A percentile compares a stretch with the other conserved stretches of the same genome.
Conservation (phyloP, 2,113 vertebrate genomes). For the Diglossa brunneiventris region DNA sequence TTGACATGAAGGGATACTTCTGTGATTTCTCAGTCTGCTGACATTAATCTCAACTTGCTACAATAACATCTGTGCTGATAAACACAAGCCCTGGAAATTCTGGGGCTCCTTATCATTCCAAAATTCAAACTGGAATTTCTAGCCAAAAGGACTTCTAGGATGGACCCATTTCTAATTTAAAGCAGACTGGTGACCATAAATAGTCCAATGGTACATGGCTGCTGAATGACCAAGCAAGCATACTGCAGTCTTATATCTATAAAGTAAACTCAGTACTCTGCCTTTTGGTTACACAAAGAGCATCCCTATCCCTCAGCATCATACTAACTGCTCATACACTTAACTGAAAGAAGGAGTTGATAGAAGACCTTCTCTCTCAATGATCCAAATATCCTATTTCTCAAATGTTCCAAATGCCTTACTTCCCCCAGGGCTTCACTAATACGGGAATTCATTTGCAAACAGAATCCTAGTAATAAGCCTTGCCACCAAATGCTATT, state of each 20-base stretch:
- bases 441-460: conserved; percentile 10
- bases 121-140: background rate
- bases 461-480: background rate
- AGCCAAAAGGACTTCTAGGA: background rate
- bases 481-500: background rate
- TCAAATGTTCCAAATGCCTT: background rate
- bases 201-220: background rate
- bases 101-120: background rate
- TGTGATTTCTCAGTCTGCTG: background rate
- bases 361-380: background rate
- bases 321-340: background rate
- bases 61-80: background rate
- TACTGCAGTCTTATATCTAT: background rate
- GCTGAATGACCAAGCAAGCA: background rate
- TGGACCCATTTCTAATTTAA: background rate
- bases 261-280: background rate
- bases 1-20: background rate
- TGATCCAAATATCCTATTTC: background rate
- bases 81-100: background rate
- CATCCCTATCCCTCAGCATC: background rate
- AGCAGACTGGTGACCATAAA: background rate
- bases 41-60: background rate
- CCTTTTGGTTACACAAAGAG: background rate
- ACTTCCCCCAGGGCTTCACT: background rate
- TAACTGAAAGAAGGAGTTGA: background rate